A percentile compares a stretch with the other conserved stretches of the same genome.
Evolutionary conservation across 2,797 vertebrate genomes (phyloP).

Genomic region (Kryptopterus vitreolus): DNA sequence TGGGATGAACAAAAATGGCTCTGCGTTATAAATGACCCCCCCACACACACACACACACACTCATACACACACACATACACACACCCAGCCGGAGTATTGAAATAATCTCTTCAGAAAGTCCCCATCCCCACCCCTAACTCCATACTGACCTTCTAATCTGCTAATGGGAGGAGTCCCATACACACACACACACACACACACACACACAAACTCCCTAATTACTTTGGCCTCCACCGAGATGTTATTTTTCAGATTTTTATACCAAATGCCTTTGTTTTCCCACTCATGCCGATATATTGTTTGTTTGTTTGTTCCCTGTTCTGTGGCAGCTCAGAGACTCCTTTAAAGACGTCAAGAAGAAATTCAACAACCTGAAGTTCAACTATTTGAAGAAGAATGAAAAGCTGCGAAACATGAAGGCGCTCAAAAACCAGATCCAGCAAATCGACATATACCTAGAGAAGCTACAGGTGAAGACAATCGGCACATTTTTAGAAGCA

Average conservation of each 20-base stretch:
- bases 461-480: constrained; percentile 77
- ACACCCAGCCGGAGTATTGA: constrained; percentile 46
- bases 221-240: not conserved
- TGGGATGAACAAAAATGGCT: constrained; percentile 59
- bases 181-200: not conserved
- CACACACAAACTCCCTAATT: not conserved
- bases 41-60: too few species aligned
- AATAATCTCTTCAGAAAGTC: constrained; percentile 56
- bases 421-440: constrained; percentile 81
- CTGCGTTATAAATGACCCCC: constrained; percentile 60
- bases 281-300: not conserved
- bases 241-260: constrained; percentile 15
- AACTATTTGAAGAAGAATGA: constrained; percentile 85
- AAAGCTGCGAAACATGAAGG: constrained; percentile 79
- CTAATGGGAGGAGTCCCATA: constrained; percentile 20
- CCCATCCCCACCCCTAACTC: not conserved
- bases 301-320: not conserved
- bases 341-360: constrained; percentile 87
- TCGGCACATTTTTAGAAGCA: not conserved
- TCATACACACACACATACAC: too few species aligned
- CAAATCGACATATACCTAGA: constrained; percentile 79
- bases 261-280: not conserved
- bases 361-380: constrained; percentile 88
- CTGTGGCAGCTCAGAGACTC: constrained; percentile 79
- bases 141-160: constrained; percentile 27